Evolutionary conservation across 2,888 invertebrate species (phyloP), one percentile per base, ranked within the genome.

Genomic region (Trichacis sp.): DNA sequence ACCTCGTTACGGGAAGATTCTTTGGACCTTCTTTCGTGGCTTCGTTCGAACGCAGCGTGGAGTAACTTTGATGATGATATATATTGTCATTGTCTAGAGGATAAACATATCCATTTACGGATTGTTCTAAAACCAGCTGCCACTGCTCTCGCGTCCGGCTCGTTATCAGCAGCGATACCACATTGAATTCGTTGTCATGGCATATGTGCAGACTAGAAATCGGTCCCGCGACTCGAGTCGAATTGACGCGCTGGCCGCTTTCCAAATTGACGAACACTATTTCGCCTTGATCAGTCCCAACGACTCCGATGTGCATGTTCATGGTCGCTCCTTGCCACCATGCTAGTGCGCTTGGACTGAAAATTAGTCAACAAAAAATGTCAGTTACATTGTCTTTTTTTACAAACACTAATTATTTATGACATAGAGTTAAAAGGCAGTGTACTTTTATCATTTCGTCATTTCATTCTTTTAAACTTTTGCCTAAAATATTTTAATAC

Each of bases 81-180:
- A 53, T 18, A 18, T 62, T 74, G 14, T 68, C 75, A 54, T 73
- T 78, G 42, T 68, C 68, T 51, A 84, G 69, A 0, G 90, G 89
- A 89, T 92, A 94, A 50, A 90, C 89, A 79, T 92, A 93, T 51
- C 90, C 90, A 69, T 88, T 89, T 1, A 90, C 89, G 71, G 91
- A 89, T 77, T 94, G 92, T 80, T 96, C 95, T 54, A 96, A 85
- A 24, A 95, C 85, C 59, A 96, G 85, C 71, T 93, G 91, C 91
- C 93, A 95, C 79, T 96, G 95, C 68, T 92, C 90, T 33, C 90
- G 90, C 69, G 90, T 88, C 30, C 88, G 88, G 55, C 89, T 89
- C 6, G 93, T 92, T 75, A 96, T 92, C 90, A 95, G 76, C 51
- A 88, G 78, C 24, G 85, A 86, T 46, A 87, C 85, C 54, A 88